Percentiles rank a stretch among this genome's conserved stretches.
These are phyloP conservation scores for Sciurus carolinensis DNA, from an alignment of 2,797 vertebrate species.

Conservation along the genomic window DNA sequence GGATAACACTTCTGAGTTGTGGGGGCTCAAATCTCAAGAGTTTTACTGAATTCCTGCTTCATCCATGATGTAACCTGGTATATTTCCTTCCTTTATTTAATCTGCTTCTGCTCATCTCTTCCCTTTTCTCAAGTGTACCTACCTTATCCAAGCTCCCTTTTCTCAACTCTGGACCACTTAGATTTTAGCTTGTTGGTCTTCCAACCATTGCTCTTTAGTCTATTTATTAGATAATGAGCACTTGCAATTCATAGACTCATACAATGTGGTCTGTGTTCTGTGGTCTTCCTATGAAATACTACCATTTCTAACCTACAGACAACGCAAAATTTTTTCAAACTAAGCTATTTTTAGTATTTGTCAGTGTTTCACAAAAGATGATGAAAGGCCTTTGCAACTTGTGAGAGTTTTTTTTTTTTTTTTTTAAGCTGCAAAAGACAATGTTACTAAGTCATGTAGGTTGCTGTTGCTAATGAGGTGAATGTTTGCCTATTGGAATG, in stretches of 20 bases:
- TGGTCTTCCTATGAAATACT: not conserved
- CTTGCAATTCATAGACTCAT: not conserved
- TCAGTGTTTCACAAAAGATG: not conserved
- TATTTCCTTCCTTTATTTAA: not conserved
- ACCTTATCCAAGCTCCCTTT: not conserved
- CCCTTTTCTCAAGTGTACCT: not conserved
- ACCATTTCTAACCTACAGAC: not conserved
- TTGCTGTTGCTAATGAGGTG: not conserved
- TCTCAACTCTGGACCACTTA: not conserved
- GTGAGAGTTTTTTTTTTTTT: not conserved
- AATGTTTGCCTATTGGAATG: not conserved
- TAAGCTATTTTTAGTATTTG: not conserved
- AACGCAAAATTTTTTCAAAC: not conserved
- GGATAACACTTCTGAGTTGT: not conserved
- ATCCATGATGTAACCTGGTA: not conserved
- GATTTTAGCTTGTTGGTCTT: not conserved
- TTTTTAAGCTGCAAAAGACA: not conserved
- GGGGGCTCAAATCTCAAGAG: not conserved
- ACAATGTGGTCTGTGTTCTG: not conserved
- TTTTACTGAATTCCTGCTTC: not conserved
- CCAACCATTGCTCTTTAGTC: not conserved
- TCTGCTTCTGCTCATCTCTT: slow-evolving; percentile 1
- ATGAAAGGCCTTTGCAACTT: not conserved
- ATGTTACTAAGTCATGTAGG: not conserved
- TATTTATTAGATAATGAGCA: not conserved